Conservation (phyloP, 2,888 invertebrate species). For the Quadriops clusia region DNA sequence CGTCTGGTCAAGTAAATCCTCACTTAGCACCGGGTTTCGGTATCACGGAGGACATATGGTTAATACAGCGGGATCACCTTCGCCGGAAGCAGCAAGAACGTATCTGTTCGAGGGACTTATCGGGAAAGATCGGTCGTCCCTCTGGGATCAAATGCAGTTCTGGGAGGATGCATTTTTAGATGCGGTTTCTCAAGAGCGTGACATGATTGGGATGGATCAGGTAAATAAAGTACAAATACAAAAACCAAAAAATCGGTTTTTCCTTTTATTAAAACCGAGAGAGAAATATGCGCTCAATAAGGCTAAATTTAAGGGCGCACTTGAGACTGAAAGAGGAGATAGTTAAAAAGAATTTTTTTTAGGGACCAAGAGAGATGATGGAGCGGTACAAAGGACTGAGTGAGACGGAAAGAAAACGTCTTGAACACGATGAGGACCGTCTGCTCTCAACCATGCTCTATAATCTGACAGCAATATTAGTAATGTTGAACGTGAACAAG, state of each 20-base stretch:
- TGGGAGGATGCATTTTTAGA: slow-evolving; percentile 99
- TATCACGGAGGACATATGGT: slow-evolving; percentile 79
- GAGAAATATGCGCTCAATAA: no score
- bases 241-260: background rate
- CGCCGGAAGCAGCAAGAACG: slow-evolving; percentile 78
- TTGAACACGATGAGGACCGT: slow-evolving; percentile 97
- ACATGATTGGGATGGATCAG: slow-evolving; percentile 99
- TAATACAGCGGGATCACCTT: slow-evolving; percentile 75
- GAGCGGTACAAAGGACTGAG: slow-evolving; percentile 89
- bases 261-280: no score
- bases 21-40: slow-evolving; percentile 73
- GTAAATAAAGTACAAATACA: slow-evolving; percentile 29
- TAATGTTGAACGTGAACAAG: slow-evolving; percentile 81
- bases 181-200: slow-evolving; percentile 93
- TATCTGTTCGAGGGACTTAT: slow-evolving; percentile 84
- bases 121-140: slow-evolving; percentile 69
- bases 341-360: no score
- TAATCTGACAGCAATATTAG: slow-evolving; percentile 91
- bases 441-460: slow-evolving; percentile 90
- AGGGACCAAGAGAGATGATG: slow-evolving; percentile 97
- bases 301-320: no score
- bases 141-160: slow-evolving; percentile 99
- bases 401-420: slow-evolving; percentile 82
- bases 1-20: slow-evolving; percentile 87
- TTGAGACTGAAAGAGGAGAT: no score